Base-by-base conservation (phyloP, 1,140 invertebrate genomes). In the Panulirus ornatus region DNA sequence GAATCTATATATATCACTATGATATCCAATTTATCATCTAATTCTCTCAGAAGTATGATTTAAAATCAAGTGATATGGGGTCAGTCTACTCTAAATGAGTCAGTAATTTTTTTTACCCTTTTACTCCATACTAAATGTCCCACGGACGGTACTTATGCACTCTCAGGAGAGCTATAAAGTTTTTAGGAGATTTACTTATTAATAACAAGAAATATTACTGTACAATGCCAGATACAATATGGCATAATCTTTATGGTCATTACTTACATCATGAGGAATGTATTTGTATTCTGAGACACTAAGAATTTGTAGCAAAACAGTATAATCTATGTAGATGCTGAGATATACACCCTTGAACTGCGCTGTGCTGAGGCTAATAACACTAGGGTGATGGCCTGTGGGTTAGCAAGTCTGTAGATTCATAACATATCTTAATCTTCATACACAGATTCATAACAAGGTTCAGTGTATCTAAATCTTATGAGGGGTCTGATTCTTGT, bases 221-320 rank as follows among this genome's bases (percentile, higher is more conserved):
- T 84, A 89, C 88, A 89, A 63, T 89, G 88, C 88, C 88, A 89
- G 85, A 89, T 89, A 89, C 78, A 89, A 86, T 54, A 40, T 86
- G 84, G 71, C 84, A 85, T 34, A 73, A 58, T 84, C 44, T 86
- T 40, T 38, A 30, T 30, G 27, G 75, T 78, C 81, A 83, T 84
- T 89, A 89, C 79, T 89, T 73, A 88, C 78, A 88, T 73, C 71
- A 89, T 82, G 66, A 89, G 88, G 88, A 89, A 89, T 89, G 88
- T 89, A 89, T 83, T 58, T 75, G 47, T 83, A 83, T 73, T 83
- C 70, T 63, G 84, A 54, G 51, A 38, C 58, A 88, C 85, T 84
- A 75, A 82, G 63, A 75, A 83, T 63, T 63, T 82, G 51, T 38
- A 83, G 79, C 51, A 84, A 84, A 82, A 89, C 70, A 75, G 44